A percentile compares a stretch with the other conserved stretches of the same genome.
Evolutionary conservation across 2,888 invertebrate species (phyloP).

Genomic region (Piscicola geometra): DNA sequence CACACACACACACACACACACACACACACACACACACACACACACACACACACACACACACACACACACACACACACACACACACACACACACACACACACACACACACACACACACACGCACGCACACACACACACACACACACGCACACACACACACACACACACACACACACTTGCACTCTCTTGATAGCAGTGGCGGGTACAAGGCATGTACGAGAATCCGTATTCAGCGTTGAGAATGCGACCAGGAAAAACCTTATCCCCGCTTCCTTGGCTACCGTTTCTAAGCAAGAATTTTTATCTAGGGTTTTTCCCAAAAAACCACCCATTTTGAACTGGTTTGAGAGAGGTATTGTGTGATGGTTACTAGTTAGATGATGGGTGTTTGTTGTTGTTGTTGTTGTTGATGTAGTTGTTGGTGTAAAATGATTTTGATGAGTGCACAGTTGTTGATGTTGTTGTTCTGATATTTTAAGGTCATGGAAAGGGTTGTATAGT

Average conservation of each 20-base stretch:
- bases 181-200: constrained; percentile 37
- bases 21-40: constrained; percentile 15
- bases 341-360: neutral
- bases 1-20: constrained; percentile 15
- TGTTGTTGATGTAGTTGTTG: no score
- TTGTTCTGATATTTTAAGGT: no score
- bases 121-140: constrained; percentile 17
- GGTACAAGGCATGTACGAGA: constrained; percentile 40
- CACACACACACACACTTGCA: constrained; percentile 12
- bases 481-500: no score
- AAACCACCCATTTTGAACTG: neutral
- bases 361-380: no score
- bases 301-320: neutral
- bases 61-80: constrained; percentile 8
- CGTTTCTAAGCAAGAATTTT: neutral
- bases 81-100: constrained; percentile 12
- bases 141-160: constrained; percentile 16
- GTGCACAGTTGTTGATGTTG: no score
- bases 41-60: constrained; percentile 14
- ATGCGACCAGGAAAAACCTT: constrained; percentile 42
- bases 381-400: no score
- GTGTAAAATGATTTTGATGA: no score
- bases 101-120: constrained; percentile 15
- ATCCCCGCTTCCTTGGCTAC: neutral
- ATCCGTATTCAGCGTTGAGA: constrained; percentile 42